Evolutionary conservation across 1,140 invertebrate genomes (phyloP), one percentile per base, ranked within the genome.

Genomic region (Halotydeus destructor): DNA sequence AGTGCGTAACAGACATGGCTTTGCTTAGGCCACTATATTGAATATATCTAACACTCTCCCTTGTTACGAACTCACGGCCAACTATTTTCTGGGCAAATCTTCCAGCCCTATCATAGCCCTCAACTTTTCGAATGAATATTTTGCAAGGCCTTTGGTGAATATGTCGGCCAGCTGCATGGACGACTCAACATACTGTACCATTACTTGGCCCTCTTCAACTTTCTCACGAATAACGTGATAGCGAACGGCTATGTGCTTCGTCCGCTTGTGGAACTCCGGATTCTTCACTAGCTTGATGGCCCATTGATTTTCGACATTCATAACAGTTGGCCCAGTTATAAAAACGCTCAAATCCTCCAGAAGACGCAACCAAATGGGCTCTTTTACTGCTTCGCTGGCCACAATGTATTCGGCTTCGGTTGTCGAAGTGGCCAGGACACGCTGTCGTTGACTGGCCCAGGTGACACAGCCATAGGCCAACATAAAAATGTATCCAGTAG

Each of bases 231-330:
- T 30, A 30, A 9, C 9, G n/a, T 33, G 31, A 16, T 16, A n/a
- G 19, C 54, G 52, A 11, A 58, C 54, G 23, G 52, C 41, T 33
- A 60, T 60, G 36, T 59, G 58, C 43, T 61, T 60, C 0, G 58
- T 55, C 38, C 59, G 48, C 25, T 49, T 41, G 38, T 62, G 58
- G 35, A 56, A 55, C 36, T 58, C 53, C 6, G 58, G 55, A 52
- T 60, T 61, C 36, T 56, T 48, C 19, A 49, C 51, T 2, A 60
- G 45, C 35, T 41, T 52, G 28, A 57, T 48, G 19, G 55, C 52
- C 38, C 49, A 48, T 27, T 49, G 47, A 49, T 57, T 59, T 32
- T 57, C 55, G 27, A 55, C 46, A 28, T 48, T 44, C 37, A 51
- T 14, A 36, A 33, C 34, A 27, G 53, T 32, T 28, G 43, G 41